Percentiles rank a stretch among this genome's conserved stretches.
These are phyloP conservation scores for Limnephilus auricula DNA, from an alignment of 2,888 invertebrate species.

Conservation along the genomic window DNA sequence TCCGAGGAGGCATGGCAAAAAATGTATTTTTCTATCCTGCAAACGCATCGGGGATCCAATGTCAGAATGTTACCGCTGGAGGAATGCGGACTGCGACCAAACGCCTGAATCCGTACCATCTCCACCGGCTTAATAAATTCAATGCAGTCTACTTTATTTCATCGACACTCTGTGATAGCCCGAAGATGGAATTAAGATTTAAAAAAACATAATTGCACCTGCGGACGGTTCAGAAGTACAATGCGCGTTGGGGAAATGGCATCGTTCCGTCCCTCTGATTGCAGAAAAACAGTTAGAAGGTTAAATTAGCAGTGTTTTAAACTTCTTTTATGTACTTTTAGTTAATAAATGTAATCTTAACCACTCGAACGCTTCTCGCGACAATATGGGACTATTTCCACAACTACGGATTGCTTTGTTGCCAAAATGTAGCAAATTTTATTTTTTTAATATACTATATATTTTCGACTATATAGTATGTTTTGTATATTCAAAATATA, in stretches of 20 bases:
- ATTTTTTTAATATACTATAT: too few species aligned
- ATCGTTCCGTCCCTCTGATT: background rate
- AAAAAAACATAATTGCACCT: constrained; percentile 35
- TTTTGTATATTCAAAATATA: too few species aligned
- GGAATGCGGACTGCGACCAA: constrained; percentile 60
- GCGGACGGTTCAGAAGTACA: background rate
- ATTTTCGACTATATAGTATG: too few species aligned
- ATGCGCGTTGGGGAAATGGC: background rate
- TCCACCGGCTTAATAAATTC: constrained; percentile 40
- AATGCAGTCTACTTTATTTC: constrained; percentile 35
- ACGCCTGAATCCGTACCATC: background rate
- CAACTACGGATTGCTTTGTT: too few species aligned
- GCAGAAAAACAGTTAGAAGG: background rate
- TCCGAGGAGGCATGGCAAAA: constrained; percentile 49
- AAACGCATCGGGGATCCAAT: constrained; percentile 54
- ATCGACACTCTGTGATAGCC: constrained; percentile 48
- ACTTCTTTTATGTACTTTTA: background rate
- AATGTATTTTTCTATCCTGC: constrained; percentile 60
- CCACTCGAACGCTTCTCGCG: too few species aligned
- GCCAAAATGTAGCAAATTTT: too few species aligned
- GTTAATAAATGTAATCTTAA: background rate
- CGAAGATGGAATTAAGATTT: constrained; percentile 29
- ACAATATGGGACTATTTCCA: too few species aligned
- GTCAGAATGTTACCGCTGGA: constrained; percentile 57
- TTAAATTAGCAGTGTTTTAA: background rate